Evolutionary conservation across 2,113 vertebrate species (phyloP), one percentile per base, ranked within the genome.

Genomic region (Amia ocellicauda): DNA sequence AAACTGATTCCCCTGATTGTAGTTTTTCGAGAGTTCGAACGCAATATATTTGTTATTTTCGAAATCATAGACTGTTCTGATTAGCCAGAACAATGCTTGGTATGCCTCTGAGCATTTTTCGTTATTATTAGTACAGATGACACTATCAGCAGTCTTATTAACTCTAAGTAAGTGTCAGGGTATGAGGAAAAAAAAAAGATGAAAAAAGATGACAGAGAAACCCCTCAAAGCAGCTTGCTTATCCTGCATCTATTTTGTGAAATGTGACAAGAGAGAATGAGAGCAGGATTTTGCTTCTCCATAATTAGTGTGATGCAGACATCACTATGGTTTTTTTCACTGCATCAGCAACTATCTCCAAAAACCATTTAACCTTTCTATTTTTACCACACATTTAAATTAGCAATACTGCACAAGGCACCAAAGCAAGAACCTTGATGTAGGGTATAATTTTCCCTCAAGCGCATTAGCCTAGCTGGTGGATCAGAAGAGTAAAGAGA

Each of bases 401-500:
- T 80, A 74, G 73, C 72, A 78, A 77, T 79, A 80, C 75, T 59
- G 66, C 73, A 80, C 71, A 83, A 58, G 36, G 78, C 66, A 71
- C 71, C 71, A 74, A 53, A 81, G 80, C 66, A 73, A 80, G 78
- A 72, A 69, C 78, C 76, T 70, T 77, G 72, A 77, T 74, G 76
- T 76, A 80, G 73, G 70, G 68, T 82, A 73, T 85, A 83, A 80
- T 83, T 83, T 84, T 78, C 76, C 75, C 76, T 79, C 70, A 76
- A 74, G 77, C 71, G 78, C 71, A 74, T 76, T 80, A 79, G 71
- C 72, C 77, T 78, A 63, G 64, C 73, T 78, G 74, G 75, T 79
- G 71, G 74, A 71, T 79, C 73, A 77, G 67, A 77, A 74, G 75
- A 80, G 80, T 76, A 74, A 77, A 75, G 71, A 78, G 73, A 79